Evolutionary conservation across 2,888 invertebrate genomes (phyloP).

Genomic region (Plagiodera versicolora): DNA sequence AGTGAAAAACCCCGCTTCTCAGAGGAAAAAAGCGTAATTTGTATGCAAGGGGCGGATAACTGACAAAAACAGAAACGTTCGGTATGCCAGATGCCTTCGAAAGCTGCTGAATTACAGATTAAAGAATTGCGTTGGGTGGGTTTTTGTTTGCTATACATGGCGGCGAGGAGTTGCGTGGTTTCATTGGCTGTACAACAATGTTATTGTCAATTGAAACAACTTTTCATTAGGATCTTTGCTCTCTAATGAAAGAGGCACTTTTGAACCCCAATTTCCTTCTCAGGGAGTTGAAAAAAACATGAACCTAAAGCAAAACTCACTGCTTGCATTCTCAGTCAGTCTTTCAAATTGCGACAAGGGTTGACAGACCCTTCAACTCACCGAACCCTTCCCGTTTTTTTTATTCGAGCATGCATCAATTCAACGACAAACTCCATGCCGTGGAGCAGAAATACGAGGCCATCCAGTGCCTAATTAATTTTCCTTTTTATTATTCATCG

Average conservation of each 20-base stretch:
- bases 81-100: not conserved
- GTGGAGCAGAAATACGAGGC: slow-evolving; percentile 35
- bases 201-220: not conserved
- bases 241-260: too few species aligned
- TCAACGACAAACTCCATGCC: not conserved
- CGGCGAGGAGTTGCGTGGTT: not conserved
- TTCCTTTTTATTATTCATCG: slow-evolving; percentile 40
- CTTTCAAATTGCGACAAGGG: not conserved
- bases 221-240: not conserved
- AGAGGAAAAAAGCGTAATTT: not conserved
- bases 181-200: not conserved
- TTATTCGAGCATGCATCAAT: not conserved
- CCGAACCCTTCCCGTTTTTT: not conserved
- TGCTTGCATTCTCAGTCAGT: too few species aligned
- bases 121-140: not conserved
- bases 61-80: slow-evolving; percentile 1
- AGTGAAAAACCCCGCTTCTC: not conserved
- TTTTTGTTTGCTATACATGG: not conserved
- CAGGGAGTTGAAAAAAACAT: too few species aligned
- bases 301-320: too few species aligned
- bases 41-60: not conserved
- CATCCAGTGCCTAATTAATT: slow-evolving; percentile 38
- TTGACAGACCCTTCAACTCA: not conserved
- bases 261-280: too few species aligned
- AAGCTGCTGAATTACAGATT: not conserved